Percentiles rank a stretch among this genome's conserved stretches.
Evolutionary conservation across 30 jellyfish, hydroid and myxozoan species (phyloP).

Genomic region (Cassiopea andromeda): DNA sequence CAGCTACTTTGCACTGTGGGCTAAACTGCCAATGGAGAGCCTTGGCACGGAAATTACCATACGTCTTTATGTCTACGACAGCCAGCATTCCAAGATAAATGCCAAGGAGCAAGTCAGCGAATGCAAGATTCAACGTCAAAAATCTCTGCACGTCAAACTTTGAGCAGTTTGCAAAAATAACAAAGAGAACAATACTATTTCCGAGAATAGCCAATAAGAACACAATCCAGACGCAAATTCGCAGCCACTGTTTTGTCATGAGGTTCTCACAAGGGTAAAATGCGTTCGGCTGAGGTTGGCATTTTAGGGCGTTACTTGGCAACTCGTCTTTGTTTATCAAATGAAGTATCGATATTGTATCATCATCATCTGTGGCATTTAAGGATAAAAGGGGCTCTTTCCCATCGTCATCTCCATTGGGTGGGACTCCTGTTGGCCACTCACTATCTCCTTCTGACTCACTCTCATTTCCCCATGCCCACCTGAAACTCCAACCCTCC

Average conservation of each 20-base stretch:
- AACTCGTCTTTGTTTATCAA: not conserved
- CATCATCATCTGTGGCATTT: constrained; percentile 17
- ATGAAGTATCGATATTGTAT: constrained; percentile 8
- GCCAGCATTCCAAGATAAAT: constrained; percentile 89
- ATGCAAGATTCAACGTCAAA: constrained; percentile 86
- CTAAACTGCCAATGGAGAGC: constrained; percentile 97
- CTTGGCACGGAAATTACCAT: constrained; percentile 95
- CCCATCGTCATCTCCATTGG: constrained; percentile 21
- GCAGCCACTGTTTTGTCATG: constrained; percentile 94
- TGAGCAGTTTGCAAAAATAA: constrained; percentile 69
- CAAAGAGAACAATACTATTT: constrained; percentile 80
- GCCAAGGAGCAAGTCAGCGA: constrained; percentile 91
- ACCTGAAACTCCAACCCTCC: constrained; percentile 23
- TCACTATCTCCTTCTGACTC: constrained; percentile 25
- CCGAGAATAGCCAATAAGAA: constrained; percentile 92
- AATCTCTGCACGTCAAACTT: constrained; percentile 91
- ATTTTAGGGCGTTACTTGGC: constrained; percentile 13
- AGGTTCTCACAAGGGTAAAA: constrained; percentile 98
- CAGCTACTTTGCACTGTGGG: constrained; percentile 88
- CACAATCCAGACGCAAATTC: constrained; percentile 96
- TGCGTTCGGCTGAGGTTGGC: constrained; percentile 92
- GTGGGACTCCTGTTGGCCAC: constrained; percentile 38
- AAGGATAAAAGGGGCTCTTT: constrained; percentile 57
- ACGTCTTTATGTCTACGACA: constrained; percentile 78
- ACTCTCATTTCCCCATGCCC: constrained; percentile 61